These are phyloP conservation scores for Dexiosoma caninum DNA, from an alignment of 2,888 invertebrate genomes.

Conservation along the genomic window DNA sequence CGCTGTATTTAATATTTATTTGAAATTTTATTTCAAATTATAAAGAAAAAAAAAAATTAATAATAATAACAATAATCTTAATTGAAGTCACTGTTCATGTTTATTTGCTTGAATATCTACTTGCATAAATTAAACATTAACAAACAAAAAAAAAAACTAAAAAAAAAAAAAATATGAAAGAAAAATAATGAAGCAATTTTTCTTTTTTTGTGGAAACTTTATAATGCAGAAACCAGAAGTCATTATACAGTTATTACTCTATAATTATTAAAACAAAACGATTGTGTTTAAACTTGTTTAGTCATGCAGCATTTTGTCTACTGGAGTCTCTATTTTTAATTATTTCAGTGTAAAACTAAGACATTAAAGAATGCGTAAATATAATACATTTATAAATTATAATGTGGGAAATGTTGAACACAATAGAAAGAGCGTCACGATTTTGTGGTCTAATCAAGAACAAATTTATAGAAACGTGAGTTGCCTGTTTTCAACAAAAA, in stretches of 20 bases:
- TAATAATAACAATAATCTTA: neutral
- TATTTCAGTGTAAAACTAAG: neutral
- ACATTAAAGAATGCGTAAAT: conserved; percentile 39
- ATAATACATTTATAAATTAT: conserved; percentile 28
- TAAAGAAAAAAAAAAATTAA: neutral
- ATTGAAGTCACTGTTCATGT: conserved; percentile 42
- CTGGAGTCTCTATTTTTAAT: neutral
- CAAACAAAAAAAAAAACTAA: conserved; percentile 21
- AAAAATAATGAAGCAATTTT: conserved; percentile 38
- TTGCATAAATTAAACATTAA: conserved; percentile 52
- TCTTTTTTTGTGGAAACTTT: conserved; percentile 24
- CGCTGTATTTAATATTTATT: conserved; percentile 35
- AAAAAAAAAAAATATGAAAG: neutral
- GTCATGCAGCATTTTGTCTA: conserved; percentile 44
- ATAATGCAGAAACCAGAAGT: conserved; percentile 53
- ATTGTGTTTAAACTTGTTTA: conserved; percentile 33
- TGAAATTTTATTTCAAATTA: conserved; percentile 38
- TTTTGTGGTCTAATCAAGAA: conserved; percentile 26
- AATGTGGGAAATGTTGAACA: conserved; percentile 42
- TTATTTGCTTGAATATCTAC: conserved; percentile 40
- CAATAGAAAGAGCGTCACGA: neutral
- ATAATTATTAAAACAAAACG: conserved; percentile 23
- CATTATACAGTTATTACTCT: conserved; percentile 58
- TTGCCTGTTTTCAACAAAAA: neutral
- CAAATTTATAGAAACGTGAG: neutral